Evolutionary conservation across 1,140 invertebrate genomes (phyloP).

Genomic region (Platorchestia sp.): DNA sequence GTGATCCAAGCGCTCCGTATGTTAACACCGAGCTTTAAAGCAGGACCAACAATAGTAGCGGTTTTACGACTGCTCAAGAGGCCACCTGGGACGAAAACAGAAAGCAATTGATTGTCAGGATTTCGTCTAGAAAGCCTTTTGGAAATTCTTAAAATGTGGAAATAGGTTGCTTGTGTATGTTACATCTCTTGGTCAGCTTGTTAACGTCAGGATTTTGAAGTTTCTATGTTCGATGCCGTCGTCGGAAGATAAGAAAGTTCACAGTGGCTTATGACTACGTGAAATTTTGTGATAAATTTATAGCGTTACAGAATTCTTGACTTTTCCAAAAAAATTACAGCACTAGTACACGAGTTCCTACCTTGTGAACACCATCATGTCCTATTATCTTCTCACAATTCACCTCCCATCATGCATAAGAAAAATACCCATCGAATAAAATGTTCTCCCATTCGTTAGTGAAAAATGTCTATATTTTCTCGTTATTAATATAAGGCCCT

Average conservation of each 20-base stretch:
- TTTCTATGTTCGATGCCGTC: background rate
- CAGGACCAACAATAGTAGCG: background rate
- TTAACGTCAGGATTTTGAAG: background rate
- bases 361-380: too few relatives aligned
- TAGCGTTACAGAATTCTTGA: too few relatives aligned
- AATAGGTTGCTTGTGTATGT: background rate
- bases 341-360: too few relatives aligned
- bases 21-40: background rate
- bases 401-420: too few relatives aligned
- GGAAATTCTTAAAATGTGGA: background rate
- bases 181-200: background rate
- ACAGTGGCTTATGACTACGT: background rate
- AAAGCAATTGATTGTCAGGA: background rate
- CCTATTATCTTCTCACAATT: too few relatives aligned
- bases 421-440: too few relatives aligned
- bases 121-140: background rate
- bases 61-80: background rate
- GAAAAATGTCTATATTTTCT: too few relatives aligned
- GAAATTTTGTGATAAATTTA: background rate
- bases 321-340: too few relatives aligned
- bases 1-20: background rate
- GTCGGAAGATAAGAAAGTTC: background rate
- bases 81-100: background rate
- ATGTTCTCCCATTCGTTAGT: too few relatives aligned
- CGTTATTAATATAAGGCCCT: too few relatives aligned